Evolutionary conservation across 2,797 vertebrate genomes (phyloP), one percentile per base, ranked within the genome.

Genomic region (Spondyliosoma cantharus): DNA sequence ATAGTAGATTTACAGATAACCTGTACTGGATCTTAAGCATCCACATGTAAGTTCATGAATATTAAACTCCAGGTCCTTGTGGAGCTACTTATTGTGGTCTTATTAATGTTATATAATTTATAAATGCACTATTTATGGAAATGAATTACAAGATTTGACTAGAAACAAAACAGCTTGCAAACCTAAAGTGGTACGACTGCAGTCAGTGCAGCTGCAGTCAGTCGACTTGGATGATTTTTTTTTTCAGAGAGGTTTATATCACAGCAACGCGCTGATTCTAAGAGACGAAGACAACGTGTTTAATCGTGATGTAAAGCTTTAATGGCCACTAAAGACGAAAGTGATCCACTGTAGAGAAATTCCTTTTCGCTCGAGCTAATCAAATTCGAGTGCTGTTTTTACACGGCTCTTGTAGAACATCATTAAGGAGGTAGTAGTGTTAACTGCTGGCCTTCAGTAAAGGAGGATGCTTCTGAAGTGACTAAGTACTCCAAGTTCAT

Each of bases 301-400:
- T 32, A 62, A 50, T 78, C 3, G 13, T 7, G 19, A 29, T 14
- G n/a, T 32, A 25, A 70, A 66, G 20, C 43, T 50, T 50, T 71
- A 46, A 75, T 4, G 54, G 54, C 48, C 22, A 52, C 16, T 16
- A 49, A 71, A 67, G 64, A 43, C n/a, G 7, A 60, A 72, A 60
- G 62, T 42, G 37, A 52, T 48, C 17, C 14, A 13, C 25, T 71
- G 48, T 5, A 27, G n/a, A 71, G 50, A n/a, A 72, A 69, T 46
- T 57, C 25, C 37, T 73, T 72, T 72, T 72, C 6, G 50, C 24
- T 63, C 73, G 13, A 71, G 12, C 7, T 65, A 63, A 74, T 87
- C 46, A 72, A 32, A 74, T 69, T 74, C 27, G 58, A 76, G 32
- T 65, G 17, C 67, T 81, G 50, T 22, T 77, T 68, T 71, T 29